Evolutionary conservation across 1,140 invertebrate genomes (phyloP).

Genomic region (Calliphora vicina): DNA sequence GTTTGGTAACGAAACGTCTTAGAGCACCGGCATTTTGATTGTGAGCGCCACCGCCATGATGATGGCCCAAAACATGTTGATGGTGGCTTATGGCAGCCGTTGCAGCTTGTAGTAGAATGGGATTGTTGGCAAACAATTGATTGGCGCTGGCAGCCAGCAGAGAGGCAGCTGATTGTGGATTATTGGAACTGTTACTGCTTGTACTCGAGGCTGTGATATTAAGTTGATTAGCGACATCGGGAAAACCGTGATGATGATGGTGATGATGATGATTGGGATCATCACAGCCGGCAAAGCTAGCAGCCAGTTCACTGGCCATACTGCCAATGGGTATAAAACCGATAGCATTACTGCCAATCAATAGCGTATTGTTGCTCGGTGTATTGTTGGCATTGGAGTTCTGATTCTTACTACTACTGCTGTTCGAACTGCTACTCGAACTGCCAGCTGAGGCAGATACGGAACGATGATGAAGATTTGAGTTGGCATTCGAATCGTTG

Average conservation of each 20-base stretch:
- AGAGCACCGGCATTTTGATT: slow-evolving; percentile 42
- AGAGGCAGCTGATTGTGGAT: slow-evolving; percentile 22
- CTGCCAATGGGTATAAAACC: slow-evolving; percentile 46
- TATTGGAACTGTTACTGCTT: background rate
- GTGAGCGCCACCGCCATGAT: slow-evolving; percentile 38
- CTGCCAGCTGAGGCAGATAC: slow-evolving; percentile 56
- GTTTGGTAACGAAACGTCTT: slow-evolving; percentile 46
- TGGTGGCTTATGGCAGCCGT: slow-evolving; percentile 29
- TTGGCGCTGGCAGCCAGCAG: slow-evolving; percentile 38
- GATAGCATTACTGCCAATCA: slow-evolving; percentile 35
- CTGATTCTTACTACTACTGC: background rate
- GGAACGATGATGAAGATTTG: slow-evolving; percentile 49
- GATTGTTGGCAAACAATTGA: slow-evolving; percentile 37
- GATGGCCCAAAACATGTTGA: slow-evolving; percentile 22
- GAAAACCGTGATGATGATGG: slow-evolving; percentile 50
- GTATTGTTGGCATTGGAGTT: background rate
- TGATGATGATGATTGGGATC: slow-evolving; percentile 61
- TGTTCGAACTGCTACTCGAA: slow-evolving; percentile 19
- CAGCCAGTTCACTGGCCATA: slow-evolving; percentile 51
- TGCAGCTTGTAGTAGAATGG: slow-evolving; percentile 38
- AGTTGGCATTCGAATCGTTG: slow-evolving; percentile 31
- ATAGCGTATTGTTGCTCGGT: slow-evolving; percentile 44
- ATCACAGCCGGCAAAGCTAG: slow-evolving; percentile 50
- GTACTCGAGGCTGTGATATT: background rate
- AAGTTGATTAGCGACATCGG: slow-evolving; percentile 36